A percentile compares a stretch with the other conserved stretches of the same genome.
Evolutionary conservation across 2,113 vertebrate species (phyloP).

Genomic region (Halcyon malimbica): DNA sequence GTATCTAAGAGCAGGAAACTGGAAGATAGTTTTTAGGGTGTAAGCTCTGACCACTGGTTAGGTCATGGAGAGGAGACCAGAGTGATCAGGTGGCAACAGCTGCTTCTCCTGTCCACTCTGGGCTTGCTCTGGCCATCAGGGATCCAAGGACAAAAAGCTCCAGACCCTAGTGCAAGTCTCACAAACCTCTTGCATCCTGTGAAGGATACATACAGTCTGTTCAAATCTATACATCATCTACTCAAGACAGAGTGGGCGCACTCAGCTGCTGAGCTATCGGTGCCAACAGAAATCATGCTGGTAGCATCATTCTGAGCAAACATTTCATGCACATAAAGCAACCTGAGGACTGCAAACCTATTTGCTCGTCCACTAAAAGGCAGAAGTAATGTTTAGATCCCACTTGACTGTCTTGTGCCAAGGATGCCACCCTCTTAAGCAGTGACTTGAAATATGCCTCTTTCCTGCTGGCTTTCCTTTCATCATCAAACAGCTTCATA

Average conservation of each 20-base stretch:
- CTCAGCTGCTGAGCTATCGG: not conserved
- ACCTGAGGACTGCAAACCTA: not conserved
- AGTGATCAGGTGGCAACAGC: not conserved
- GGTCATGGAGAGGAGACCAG: not conserved
- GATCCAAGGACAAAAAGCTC: not conserved
- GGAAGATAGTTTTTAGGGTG: not conserved
- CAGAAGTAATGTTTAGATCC: not conserved
- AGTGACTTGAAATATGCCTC: not conserved
- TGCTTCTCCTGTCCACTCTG: not conserved
- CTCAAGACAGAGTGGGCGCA: not conserved
- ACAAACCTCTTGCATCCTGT: not conserved
- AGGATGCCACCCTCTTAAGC: not conserved
- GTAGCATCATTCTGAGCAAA: not conserved
- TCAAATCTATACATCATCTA: not conserved
- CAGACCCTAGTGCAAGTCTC: fast-evolving
- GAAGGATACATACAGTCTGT: not conserved
- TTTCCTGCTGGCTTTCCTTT: not conserved
- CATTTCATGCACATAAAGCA: not conserved
- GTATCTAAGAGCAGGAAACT: not conserved
- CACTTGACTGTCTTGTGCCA: not conserved
- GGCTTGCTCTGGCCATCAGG: not conserved
- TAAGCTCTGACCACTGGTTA: not conserved
- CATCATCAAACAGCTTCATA: not conserved
- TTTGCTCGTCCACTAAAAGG: not conserved
- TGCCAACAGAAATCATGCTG: not conserved